phyloP scores from a whole-genome alignment of 2,113 vertebrate species.

The Semnornis frantzii region DNA sequence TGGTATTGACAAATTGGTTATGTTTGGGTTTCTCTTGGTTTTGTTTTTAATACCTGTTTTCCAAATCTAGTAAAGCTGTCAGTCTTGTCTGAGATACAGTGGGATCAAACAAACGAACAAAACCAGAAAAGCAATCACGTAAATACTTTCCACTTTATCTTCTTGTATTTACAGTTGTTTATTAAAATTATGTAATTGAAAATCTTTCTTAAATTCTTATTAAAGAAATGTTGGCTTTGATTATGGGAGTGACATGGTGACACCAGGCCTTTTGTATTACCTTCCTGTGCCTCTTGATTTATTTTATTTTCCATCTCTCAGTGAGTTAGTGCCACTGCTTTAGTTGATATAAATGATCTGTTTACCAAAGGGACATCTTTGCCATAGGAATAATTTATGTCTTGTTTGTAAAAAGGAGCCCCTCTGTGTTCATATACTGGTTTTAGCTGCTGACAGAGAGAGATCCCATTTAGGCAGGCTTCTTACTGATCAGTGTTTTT shows the following conservation, averaged over 20 bases:
- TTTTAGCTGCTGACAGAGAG: not conserved
- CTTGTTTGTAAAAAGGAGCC: not conserved
- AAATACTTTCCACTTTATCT: not conserved
- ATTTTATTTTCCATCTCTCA: not conserved
- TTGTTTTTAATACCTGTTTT: slow-evolving; percentile 1
- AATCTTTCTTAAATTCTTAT: not conserved
- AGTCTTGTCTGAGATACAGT: not conserved
- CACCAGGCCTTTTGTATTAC: not conserved
- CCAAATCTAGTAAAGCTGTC: not conserved
- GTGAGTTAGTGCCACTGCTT: not conserved
- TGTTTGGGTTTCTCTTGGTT: slow-evolving; percentile 5
- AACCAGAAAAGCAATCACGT: not conserved
- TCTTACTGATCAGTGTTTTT: not conserved
- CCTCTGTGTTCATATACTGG: not conserved
- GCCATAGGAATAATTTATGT: not conserved
- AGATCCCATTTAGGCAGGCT: not conserved
- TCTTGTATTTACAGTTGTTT: not conserved
- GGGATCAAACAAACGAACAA: not conserved
- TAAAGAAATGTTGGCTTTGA: not conserved
- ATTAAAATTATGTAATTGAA: not conserved
- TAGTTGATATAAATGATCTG: not conserved
- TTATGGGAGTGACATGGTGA: not conserved
- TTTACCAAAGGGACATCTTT: not conserved
- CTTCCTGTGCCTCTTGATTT: not conserved
- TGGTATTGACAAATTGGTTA: not conserved